Conservation (phyloP, 2,888 invertebrate genomes). For the Biston betularia region DNA sequence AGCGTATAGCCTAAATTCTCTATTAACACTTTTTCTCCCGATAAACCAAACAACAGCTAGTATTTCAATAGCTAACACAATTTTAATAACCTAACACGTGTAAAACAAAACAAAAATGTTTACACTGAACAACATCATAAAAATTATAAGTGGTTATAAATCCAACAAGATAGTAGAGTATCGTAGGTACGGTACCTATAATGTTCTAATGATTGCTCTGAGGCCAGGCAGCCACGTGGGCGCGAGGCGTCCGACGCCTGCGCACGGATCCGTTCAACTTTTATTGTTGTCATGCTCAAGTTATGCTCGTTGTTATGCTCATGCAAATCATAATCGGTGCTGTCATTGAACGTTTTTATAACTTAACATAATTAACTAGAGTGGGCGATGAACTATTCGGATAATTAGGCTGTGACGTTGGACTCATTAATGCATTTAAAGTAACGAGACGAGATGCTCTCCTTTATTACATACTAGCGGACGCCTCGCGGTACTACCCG, state of each 20-base stretch:
- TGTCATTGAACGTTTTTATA: slow-evolving; percentile 74
- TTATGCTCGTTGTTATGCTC: slow-evolving; percentile 51
- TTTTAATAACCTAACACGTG: not conserved
- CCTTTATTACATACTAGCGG: no score
- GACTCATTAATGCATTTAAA: slow-evolving; percentile 31
- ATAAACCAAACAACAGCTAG: no score
- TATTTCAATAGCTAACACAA: slow-evolving; percentile 2
- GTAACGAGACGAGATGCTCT: not conserved
- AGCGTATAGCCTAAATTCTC: not conserved
- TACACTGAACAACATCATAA: slow-evolving; percentile 29
- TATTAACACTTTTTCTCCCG: no score
- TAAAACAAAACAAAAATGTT: slow-evolving; percentile 21
- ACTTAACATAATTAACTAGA: slow-evolving; percentile 56
- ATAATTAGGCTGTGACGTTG: slow-evolving; percentile 39
- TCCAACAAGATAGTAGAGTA: slow-evolving; percentile 28
- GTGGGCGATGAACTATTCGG: slow-evolving; percentile 56
- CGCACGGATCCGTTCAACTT: slow-evolving; percentile 37
- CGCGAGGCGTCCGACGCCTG: slow-evolving; percentile 36
- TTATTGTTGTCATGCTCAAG: slow-evolving; percentile 45
- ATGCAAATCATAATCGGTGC: slow-evolving; percentile 68
- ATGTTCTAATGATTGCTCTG: slow-evolving; percentile 18
- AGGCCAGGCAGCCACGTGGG: slow-evolving; percentile 36
- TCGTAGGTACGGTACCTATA: no score
- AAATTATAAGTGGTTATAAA: slow-evolving; percentile 34
- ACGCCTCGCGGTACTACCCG: no score